Conservation (phyloP, 2,888 invertebrate genomes). For the Hypomecis punctinalis region DNA sequence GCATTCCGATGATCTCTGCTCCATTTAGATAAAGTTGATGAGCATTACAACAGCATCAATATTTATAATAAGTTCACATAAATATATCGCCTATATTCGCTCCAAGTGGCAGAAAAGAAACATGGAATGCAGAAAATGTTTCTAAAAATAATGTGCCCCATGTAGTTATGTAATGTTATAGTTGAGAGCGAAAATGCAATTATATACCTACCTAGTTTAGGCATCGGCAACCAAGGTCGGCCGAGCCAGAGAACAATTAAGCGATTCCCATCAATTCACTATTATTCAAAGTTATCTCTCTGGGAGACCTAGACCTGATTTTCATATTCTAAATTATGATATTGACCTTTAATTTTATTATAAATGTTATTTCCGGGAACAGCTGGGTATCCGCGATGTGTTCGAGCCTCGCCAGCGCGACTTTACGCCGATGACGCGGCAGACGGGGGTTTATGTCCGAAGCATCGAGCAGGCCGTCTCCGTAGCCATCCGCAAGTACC, state of each 20-base stretch:
- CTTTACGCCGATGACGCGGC: conserved; percentile 91
- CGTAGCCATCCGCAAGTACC: conserved; percentile 92
- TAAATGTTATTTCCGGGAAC: conserved; percentile 32
- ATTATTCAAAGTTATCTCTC: conserved; percentile 25
- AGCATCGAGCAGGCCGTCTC: conserved; percentile 94
- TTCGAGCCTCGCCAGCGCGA: conserved; percentile 93
- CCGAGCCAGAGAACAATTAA: conserved; percentile 38
- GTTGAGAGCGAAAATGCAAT: conserved; percentile 27
- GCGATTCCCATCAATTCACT: conserved; percentile 33
- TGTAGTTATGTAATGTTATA: conserved; percentile 20
- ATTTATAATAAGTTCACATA: conserved; percentile 15
- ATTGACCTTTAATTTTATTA: conserved; percentile 2
- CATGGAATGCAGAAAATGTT: too few species aligned
- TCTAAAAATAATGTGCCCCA: too few species aligned
- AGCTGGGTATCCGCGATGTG: conserved; percentile 91
- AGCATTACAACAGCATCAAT: conserved; percentile 31
- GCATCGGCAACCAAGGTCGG: conserved; percentile 33
- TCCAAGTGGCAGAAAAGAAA: too few species aligned
- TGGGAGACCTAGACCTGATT: conserved; percentile 29
- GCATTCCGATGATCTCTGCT: conserved; percentile 36
- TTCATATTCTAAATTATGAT: conserved; percentile 8
- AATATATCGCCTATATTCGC: too few species aligned
- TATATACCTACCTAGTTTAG: conserved; percentile 27
- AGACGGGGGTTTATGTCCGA: conserved; percentile 91
- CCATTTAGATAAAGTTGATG: conserved; percentile 38